These are phyloP conservation scores for Nesoenas mayeri DNA, from an alignment of 2,113 vertebrate species.

Conservation along the genomic window DNA sequence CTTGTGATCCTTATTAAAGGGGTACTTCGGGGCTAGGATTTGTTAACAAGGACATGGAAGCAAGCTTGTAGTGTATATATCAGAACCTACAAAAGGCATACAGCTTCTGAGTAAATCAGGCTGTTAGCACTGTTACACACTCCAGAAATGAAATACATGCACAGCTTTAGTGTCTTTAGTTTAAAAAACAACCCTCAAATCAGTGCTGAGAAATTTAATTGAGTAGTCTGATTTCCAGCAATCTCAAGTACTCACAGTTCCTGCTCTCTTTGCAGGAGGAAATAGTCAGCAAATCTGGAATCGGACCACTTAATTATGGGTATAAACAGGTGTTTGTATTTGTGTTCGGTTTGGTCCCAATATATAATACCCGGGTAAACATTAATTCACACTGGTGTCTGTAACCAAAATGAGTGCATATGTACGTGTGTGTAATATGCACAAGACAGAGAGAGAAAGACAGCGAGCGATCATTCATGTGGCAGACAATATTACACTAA, in stretches of 20 bases:
- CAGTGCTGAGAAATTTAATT: background rate
- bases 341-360: background rate
- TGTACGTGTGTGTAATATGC: background rate
- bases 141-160: background rate
- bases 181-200: background rate
- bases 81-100: background rate
- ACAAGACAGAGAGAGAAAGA: background rate
- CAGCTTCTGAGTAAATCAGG: background rate
- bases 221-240: background rate
- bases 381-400: background rate
- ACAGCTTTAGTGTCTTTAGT: background rate
- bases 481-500: background rate
- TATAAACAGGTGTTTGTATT: background rate
- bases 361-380: background rate
- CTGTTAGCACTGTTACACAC: background rate
- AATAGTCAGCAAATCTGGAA: background rate
- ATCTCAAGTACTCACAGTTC: background rate
- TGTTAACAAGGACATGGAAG: background rate
- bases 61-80: background rate
- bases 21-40: background rate
- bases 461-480: background rate
- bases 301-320: background rate
- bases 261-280: background rate
- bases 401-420: background rate
- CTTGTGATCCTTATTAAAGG: constrained; percentile 31